Percentiles rank a stretch among this genome's conserved stretches.
Evolutionary conservation across 2,888 invertebrate species (phyloP).

Genomic region (Alentia gelatinosa): DNA sequence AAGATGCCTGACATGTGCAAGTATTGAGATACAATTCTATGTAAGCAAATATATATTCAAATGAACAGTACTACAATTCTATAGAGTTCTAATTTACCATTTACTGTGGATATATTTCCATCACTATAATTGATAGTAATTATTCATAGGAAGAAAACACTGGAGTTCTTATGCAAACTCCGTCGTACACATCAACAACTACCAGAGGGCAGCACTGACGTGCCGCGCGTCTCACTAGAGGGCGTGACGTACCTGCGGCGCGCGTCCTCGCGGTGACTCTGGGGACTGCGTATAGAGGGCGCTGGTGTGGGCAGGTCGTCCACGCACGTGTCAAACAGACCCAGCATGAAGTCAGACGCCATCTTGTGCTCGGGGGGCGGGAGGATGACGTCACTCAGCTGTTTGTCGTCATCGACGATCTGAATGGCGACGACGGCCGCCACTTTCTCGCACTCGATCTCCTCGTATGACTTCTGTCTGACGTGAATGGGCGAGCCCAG

Average conservation of each 20-base stretch:
- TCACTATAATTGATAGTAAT: no score
- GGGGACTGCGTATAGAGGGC: background rate
- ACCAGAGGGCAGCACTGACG: no score
- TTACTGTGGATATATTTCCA: no score
- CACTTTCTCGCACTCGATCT: slow-evolving; percentile 87
- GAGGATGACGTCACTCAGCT: slow-evolving; percentile 72
- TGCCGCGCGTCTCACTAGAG: no score
- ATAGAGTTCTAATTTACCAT: no score
- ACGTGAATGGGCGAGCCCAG: slow-evolving; percentile 64
- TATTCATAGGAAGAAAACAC: no score
- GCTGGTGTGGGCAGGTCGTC: slow-evolving; percentile 75
- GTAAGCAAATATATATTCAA: no score
- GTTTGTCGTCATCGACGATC: slow-evolving; percentile 71
- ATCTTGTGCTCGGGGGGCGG: slow-evolving; percentile 86
- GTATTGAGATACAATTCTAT: no score
- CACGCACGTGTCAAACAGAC: slow-evolving; percentile 85
- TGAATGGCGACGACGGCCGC: slow-evolving; percentile 74
- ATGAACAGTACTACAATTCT: no score
- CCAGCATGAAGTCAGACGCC: slow-evolving; percentile 87
- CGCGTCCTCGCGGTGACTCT: background rate
- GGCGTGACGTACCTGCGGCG: slow-evolving; percentile 5
- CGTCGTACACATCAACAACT: no score
- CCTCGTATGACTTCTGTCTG: slow-evolving; percentile 83
- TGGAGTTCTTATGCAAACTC: no score
- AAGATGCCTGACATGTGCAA: no score